Percentiles rank a stretch among this genome's conserved stretches.
Conservation (phyloP, 2,797 vertebrate species). For the Falco naumanni region DNA sequence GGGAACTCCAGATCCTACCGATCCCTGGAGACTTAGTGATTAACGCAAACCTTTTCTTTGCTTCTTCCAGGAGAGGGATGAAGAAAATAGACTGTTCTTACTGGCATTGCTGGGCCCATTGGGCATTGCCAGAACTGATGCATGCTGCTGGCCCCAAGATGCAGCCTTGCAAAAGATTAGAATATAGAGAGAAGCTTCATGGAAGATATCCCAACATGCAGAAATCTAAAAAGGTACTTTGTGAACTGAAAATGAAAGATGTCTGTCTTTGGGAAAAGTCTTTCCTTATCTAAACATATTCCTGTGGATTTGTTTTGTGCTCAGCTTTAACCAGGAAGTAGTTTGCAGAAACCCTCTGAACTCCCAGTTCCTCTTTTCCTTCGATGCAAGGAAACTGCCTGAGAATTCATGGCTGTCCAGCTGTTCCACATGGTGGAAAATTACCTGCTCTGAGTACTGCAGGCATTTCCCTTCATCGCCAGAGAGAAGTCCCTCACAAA, state of each 20-base stretch:
- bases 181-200: background rate
- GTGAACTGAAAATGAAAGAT: background rate
- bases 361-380: background rate
- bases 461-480: background rate
- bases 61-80: background rate
- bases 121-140: background rate
- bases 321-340: background rate
- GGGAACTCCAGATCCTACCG: background rate
- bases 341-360: background rate
- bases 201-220: background rate
- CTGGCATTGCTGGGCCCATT: accelerated
- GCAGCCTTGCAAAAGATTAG: background rate
- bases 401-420: background rate
- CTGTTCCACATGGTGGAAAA: background rate
- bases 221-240: background rate
- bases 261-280: background rate
- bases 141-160: background rate
- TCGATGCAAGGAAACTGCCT: background rate
- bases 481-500: background rate
- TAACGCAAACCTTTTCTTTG: background rate
- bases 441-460: background rate
- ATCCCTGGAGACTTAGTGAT: background rate
- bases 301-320: background rate
- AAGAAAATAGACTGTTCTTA: background rate
- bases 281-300: background rate